Conservation (phyloP, 2,797 vertebrate genomes). For the Furcifer pardalis region DNA sequence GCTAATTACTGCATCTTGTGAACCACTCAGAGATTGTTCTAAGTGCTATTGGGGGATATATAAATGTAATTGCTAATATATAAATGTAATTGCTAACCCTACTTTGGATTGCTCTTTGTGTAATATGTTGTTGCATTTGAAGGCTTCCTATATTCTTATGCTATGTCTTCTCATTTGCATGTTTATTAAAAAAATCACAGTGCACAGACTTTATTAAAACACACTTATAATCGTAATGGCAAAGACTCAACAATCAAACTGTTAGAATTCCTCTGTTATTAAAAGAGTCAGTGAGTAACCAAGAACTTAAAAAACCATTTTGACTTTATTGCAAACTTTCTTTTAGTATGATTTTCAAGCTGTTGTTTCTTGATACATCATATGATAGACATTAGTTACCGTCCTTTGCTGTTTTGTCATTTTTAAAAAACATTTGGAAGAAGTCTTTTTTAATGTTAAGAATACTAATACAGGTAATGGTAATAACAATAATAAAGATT, state of each 20-base stretch:
- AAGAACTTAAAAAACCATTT: conserved; percentile 36
- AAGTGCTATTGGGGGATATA: too few species aligned
- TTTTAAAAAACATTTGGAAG: not conserved
- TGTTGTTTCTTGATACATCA: not conserved
- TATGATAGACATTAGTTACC: not conserved
- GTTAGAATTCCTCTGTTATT: not conserved
- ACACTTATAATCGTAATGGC: not conserved
- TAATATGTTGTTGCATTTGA: not conserved
- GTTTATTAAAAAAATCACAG: not conserved
- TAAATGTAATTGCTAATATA: too few species aligned
- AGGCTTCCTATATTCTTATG: not conserved
- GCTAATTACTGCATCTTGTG: too few species aligned
- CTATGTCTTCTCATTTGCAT: not conserved
- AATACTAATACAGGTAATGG: not conserved
- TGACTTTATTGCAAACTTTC: not conserved
- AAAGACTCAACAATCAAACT: not conserved
- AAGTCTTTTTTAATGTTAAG: not conserved
- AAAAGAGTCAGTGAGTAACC: conserved; percentile 7
- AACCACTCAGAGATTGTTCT: too few species aligned
- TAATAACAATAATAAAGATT: not conserved
- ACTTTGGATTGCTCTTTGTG: not conserved
- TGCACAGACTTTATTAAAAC: not conserved
- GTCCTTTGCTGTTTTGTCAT: not conserved
- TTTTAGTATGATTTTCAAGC: not conserved
- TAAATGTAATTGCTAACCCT: not conserved